Percentiles rank a stretch among this genome's conserved stretches.
Evolutionary conservation across 2,797 vertebrate genomes (phyloP).

Genomic region (Oreonectes daqikongensis): DNA sequence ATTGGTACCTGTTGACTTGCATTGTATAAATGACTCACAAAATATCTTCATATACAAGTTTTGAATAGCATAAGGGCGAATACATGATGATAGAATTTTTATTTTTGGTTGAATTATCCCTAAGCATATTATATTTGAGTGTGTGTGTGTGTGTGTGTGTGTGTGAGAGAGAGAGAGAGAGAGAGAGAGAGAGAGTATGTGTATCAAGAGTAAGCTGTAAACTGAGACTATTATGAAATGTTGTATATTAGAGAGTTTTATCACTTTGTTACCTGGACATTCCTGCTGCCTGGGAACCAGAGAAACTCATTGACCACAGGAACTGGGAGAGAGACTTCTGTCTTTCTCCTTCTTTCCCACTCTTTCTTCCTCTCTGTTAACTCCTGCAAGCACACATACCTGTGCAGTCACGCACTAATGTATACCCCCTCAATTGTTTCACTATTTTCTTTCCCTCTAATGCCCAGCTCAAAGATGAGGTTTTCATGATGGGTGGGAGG

Average conservation of each 20-base stretch:
- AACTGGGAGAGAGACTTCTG: slow-evolving; percentile 51
- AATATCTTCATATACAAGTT: too few relatives aligned
- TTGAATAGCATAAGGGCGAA: too few relatives aligned
- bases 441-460: slow-evolving; percentile 5
- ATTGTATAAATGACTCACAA: too few relatives aligned
- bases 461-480: slow-evolving; percentile 29
- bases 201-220: slow-evolving; percentile 50
- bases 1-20: too few relatives aligned
- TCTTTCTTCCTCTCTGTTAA: slow-evolving; percentile 57
- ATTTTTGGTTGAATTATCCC: too few relatives aligned
- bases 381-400: slow-evolving; percentile 35
- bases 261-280: slow-evolving; percentile 67
- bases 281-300: slow-evolving; percentile 73
- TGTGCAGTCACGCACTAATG: slow-evolving; percentile 50
- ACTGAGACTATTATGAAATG: slow-evolving; percentile 57
- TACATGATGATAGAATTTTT: too few relatives aligned
- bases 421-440: slow-evolving; percentile 28
- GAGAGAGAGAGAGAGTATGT: slow-evolving; percentile 29
- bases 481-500: not conserved
- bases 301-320: slow-evolving; percentile 61
- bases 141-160: slow-evolving; percentile 52
- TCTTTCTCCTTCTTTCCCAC: slow-evolving; percentile 50
- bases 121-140: slow-evolving; percentile 8
- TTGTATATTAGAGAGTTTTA: slow-evolving; percentile 56
- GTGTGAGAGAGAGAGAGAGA: slow-evolving; percentile 15